These are phyloP conservation scores for Nezara viridula DNA, from an alignment of 2,888 invertebrate species.

Conservation along the genomic window DNA sequence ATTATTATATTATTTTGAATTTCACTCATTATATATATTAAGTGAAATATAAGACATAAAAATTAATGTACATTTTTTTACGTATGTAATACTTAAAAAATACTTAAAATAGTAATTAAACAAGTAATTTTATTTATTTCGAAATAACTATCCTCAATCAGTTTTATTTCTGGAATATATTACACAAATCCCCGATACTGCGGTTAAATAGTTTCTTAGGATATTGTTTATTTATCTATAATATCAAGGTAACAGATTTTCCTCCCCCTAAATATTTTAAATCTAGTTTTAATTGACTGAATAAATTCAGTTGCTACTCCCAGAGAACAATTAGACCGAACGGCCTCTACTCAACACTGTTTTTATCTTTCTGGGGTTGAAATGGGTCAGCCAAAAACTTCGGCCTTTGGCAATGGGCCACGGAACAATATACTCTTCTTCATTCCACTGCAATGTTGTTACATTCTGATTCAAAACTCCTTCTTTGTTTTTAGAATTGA, in stretches of 20 bases:
- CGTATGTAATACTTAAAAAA: too few species aligned
- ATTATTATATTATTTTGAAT: too few species aligned
- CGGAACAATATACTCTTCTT: slow-evolving; percentile 30
- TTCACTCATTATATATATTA: too few species aligned
- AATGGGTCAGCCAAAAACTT: slow-evolving; percentile 38
- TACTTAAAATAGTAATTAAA: too few species aligned
- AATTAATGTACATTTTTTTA: too few species aligned
- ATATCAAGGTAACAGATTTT: background rate
- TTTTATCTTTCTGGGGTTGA: slow-evolving; percentile 20
- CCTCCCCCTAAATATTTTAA: background rate
- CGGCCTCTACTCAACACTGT: background rate
- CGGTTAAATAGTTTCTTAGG: background rate
- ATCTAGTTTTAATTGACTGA: background rate
- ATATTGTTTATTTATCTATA: background rate
- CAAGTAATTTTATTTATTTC: too few species aligned
- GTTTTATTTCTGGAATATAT: too few species aligned
- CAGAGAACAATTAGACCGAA: slow-evolving; percentile 6
- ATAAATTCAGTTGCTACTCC: background rate
- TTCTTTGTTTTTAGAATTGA: background rate
- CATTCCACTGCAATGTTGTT: slow-evolving; percentile 38
- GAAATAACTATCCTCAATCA: too few species aligned
- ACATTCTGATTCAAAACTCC: background rate
- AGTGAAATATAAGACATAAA: too few species aligned
- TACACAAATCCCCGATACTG: too few species aligned
- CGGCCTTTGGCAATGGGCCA: slow-evolving; percentile 14